A percentile compares a stretch with the other conserved stretches of the same genome.
Conservation (phyloP, 2,113 vertebrate genomes). For the Cairina moschata region DNA sequence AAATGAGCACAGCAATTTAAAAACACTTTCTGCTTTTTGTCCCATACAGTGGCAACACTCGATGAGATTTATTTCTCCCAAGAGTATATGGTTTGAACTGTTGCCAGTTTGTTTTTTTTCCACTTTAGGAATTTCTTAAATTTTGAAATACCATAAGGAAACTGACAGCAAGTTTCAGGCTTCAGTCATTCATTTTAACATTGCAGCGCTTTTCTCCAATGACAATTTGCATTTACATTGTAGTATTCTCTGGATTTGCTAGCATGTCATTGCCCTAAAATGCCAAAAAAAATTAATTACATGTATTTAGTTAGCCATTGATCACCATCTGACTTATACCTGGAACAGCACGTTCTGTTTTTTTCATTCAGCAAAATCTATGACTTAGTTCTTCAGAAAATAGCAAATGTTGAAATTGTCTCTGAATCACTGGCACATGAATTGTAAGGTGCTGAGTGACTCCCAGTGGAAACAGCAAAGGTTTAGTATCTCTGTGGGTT, state of each 20-base stretch:
- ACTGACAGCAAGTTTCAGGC: background rate
- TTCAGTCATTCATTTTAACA: background rate
- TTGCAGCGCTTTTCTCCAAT: background rate
- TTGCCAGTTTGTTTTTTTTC: background rate
- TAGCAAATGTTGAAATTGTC: background rate
- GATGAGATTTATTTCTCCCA: background rate
- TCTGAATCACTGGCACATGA: background rate
- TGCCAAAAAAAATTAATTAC: background rate
- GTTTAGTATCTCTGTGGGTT: background rate
- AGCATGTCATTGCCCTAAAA: background rate
- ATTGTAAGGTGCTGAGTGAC: background rate
- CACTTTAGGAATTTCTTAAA: background rate
- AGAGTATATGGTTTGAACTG: background rate
- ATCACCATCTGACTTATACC: background rate
- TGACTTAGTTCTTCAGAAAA: background rate
- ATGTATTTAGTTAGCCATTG: background rate
- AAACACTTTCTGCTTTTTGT: background rate
- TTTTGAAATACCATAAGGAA: background rate
- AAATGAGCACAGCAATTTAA: background rate
- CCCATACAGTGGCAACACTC: background rate
- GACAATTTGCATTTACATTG: background rate
- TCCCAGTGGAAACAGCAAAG: background rate
- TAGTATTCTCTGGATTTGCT: background rate
- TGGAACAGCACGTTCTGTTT: background rate
- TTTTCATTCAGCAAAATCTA: background rate